Conservation (phyloP, 2,797 vertebrate species). For the Eutrigla gurnardus region DNA sequence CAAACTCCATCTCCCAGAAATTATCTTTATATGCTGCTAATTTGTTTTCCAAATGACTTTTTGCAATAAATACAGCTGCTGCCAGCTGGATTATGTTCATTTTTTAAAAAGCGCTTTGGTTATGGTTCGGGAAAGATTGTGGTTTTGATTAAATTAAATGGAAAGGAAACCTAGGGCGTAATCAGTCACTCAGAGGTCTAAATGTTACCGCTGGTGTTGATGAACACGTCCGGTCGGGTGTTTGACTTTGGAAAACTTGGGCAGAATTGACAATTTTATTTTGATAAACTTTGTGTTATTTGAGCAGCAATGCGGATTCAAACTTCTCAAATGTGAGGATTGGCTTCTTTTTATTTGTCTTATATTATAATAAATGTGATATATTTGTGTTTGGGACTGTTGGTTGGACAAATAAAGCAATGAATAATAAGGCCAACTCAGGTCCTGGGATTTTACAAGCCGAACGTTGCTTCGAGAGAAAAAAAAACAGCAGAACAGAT, state of each 20-base stretch:
- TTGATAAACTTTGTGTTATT: background rate
- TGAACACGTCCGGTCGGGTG: background rate
- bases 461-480: background rate
- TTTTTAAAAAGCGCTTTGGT: background rate
- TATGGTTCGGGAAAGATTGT: background rate
- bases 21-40: background rate
- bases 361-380: background rate
- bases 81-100: background rate
- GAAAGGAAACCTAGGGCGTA: background rate
- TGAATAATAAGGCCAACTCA: background rate
- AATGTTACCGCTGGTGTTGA: background rate
- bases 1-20: background rate
- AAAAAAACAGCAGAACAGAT: background rate
- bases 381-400: background rate
- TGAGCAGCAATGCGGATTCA: background rate
- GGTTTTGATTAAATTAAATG: constrained; percentile 2
- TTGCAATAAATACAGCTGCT: background rate
- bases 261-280: background rate
- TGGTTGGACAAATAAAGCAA: background rate
- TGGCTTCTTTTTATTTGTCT: background rate
- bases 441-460: background rate
- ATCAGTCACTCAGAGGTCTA: background rate
- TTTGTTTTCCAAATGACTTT: background rate
- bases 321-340: background rate
- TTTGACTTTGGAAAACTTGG: background rate